Conservation (phyloP, 2,888 invertebrate genomes). For the Chrysodeixis includens region DNA sequence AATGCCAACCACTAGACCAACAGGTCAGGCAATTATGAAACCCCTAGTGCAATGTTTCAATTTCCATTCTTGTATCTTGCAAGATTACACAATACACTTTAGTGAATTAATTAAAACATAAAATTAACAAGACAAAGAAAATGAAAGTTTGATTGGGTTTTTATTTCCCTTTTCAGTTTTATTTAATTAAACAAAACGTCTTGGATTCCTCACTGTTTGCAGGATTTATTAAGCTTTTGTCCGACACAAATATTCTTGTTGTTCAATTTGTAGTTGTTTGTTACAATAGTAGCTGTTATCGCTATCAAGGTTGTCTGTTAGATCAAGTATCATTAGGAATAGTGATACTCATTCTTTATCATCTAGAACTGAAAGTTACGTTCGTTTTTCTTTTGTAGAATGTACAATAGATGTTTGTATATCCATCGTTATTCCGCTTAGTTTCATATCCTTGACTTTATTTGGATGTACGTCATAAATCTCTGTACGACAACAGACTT, state of each 20-base stretch:
- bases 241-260: neutral
- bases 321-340: neutral
- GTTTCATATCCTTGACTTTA: too few species aligned
- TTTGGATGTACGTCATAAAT: too few species aligned
- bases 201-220: neutral
- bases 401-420: too few species aligned
- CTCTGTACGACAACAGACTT: too few species aligned
- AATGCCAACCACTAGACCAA: too few species aligned
- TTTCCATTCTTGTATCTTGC: neutral
- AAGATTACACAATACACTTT: neutral
- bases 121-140: neutral
- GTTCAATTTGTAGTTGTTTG: neutral
- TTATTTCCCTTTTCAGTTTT: neutral
- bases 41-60: too few species aligned
- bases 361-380: neutral
- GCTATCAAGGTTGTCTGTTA: constrained; percentile 4
- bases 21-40: too few species aligned
- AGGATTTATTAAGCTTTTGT: neutral
- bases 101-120: neutral
- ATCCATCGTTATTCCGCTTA: too few species aligned
- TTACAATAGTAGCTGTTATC: neutral
- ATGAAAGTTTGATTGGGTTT: neutral
- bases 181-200: neutral
- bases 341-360: neutral
- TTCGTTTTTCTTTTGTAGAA: neutral